phyloP scores from a whole-genome alignment of 1,140 invertebrate genomes.

The Periplaneta americana region DNA sequence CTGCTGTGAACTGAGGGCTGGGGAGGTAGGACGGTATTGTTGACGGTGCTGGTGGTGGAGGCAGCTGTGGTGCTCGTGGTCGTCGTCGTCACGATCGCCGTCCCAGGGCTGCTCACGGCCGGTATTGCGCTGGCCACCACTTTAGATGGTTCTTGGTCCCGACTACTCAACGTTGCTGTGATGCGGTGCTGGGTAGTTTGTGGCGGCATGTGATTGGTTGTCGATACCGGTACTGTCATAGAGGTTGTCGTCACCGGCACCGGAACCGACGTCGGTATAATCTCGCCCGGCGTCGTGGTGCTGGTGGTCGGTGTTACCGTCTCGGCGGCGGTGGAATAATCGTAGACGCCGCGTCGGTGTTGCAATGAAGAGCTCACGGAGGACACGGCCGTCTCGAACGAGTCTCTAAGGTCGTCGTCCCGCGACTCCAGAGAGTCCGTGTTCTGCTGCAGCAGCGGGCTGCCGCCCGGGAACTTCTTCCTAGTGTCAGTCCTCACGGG shows the following conservation, averaged over 20 bases:
- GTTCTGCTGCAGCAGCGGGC: slow-evolving; percentile 41
- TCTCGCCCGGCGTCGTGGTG: not conserved
- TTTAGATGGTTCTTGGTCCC: not conserved
- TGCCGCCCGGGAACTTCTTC: slow-evolving; percentile 26
- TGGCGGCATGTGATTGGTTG: not conserved
- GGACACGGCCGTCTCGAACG: slow-evolving; percentile 52
- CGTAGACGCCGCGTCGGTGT: slow-evolving; percentile 33
- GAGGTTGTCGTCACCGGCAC: not conserved
- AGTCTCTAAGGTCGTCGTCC: slow-evolving; percentile 47
- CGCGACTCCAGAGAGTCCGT: slow-evolving; percentile 49
- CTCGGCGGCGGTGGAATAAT: slow-evolving; percentile 32
- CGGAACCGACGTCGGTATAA: not conserved
- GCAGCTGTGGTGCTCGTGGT: not conserved
- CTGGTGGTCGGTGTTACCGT: slow-evolving; percentile 36
- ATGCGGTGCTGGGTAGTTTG: not conserved
- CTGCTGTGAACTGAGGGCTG: slow-evolving; percentile 5
- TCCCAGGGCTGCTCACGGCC: not conserved
- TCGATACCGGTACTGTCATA: not conserved
- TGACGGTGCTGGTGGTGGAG: not conserved
- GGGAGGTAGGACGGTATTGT: not conserved
- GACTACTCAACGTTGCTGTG: not conserved
- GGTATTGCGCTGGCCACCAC: not conserved
- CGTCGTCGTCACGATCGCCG: not conserved
- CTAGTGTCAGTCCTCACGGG: slow-evolving; percentile 18
- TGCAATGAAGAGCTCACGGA: slow-evolving; percentile 40